Percentiles rank a stretch among this genome's conserved stretches.
These are phyloP conservation scores for Gobiocypris rarus DNA, from an alignment of 2,113 vertebrate species.

Conservation along the genomic window DNA sequence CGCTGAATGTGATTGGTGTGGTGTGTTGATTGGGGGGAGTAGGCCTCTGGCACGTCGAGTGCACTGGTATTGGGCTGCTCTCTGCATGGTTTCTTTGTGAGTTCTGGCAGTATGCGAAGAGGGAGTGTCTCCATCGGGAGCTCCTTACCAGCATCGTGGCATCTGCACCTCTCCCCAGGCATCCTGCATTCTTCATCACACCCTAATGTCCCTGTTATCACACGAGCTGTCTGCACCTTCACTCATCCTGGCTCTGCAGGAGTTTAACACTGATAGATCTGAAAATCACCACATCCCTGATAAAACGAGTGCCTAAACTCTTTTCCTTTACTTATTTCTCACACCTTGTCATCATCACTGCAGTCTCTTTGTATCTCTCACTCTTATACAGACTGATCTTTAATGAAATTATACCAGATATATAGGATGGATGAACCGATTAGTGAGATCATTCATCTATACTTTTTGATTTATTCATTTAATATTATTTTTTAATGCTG, in stretches of 20 bases:
- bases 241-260: background rate
- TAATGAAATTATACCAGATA: background rate
- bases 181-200: slow-evolving; percentile 21
- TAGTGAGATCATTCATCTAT: background rate
- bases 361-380: background rate
- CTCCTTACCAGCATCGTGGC: slow-evolving; percentile 6
- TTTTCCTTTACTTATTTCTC: slow-evolving; percentile 4
- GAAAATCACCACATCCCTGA: slow-evolving; percentile 4
- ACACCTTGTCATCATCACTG: background rate
- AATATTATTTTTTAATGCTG: too few relatives aligned
- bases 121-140: slow-evolving; percentile 5
- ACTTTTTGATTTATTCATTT: background rate
- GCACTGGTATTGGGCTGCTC: slow-evolving; percentile 72
- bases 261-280: slow-evolving; percentile 33
- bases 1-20: slow-evolving; percentile 77
- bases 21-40: slow-evolving; percentile 70
- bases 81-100: slow-evolving; percentile 47
- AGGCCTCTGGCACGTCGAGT: slow-evolving; percentile 66
- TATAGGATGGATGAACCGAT: background rate
- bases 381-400: background rate
- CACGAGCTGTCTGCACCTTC: background rate
- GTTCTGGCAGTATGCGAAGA: background rate
- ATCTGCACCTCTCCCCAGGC: slow-evolving; percentile 26
- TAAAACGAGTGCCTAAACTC: background rate
- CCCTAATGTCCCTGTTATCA: slow-evolving; percentile 29